Evolutionary conservation across 2,888 invertebrate genomes (phyloP), one percentile per base, ranked within the genome.

Genomic region (Cosmorhoe ocellata): DNA sequence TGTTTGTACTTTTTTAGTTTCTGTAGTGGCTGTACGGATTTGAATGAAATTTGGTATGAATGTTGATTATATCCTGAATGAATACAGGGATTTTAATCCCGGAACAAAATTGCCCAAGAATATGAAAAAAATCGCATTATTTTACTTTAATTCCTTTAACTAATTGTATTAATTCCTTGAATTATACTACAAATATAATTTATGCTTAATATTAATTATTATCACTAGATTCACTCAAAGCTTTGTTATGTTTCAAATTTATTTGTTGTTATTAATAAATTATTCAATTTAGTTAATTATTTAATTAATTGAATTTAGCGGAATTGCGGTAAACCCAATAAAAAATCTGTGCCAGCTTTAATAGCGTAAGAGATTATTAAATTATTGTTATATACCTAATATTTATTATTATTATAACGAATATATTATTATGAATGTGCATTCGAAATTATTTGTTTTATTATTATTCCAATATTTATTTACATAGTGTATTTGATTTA

Each of bases 281-380:
- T 39, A 27, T 37, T 51, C 54, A 48, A 38, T 24, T 55, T 52
- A 47, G 12, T 54, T 49, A 57, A 45, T 44, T 53, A 31, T 52
- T 54, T 40, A 45, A 34, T 46, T 3, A 18, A 53, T 51, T 44
- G 65, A 69, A 71, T 73, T 71, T 79, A 79, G 76, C 67, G 63
- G 67, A 68, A 75, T 74, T 69, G 79, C 83, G 79, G 74, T 79
- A 58, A 82, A 85, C 83, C 75, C 76, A 83, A 79, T 74, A 71
- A 69, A 79, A 80, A 80, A 79, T 80, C 72, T 82, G 81, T 81
- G 79, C 79, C 86, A 89, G 89, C 89, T 89, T 89, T 89, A 89
- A 89, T 89, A 89, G 88, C 67, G 56, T 86, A 89, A 88, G 88
- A 74, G 66, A 79, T 74, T 76, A 61, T 59, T 56, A 55, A 58